Conservation (phyloP, 2,797 vertebrate species). For the Macrochelys suwanniensis region DNA sequence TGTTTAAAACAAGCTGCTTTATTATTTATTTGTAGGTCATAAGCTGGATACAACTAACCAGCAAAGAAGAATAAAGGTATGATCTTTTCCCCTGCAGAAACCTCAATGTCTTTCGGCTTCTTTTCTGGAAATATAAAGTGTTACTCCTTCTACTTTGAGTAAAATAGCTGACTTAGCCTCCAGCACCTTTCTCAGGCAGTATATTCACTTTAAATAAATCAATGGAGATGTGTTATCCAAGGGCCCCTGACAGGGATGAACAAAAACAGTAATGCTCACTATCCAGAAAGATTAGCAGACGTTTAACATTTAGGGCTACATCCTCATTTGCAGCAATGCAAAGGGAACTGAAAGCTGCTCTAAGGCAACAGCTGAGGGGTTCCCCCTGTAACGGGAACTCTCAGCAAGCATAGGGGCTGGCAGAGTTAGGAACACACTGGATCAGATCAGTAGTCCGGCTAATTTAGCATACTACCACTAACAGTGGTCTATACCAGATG, state of each 20-base stretch:
- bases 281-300: not conserved
- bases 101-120: not conserved
- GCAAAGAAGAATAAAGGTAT: slow-evolving; percentile 12
- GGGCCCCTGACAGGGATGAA: not conserved
- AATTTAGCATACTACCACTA: not conserved
- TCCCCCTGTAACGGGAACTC: not conserved
- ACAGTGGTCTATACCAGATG: not conserved
- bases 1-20: slow-evolving; percentile 38
- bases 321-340: not conserved
- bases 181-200: slow-evolving; percentile 31
- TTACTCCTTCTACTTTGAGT: not conserved
- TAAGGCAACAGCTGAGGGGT: not conserved
- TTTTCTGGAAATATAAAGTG: not conserved
- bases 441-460: not conserved
- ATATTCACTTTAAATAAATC: not conserved
- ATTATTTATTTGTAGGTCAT: slow-evolving; percentile 37
- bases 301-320: not conserved
- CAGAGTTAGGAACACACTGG: not conserved
- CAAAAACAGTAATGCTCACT: not conserved
- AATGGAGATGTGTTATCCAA: not conserved
- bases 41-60: not conserved
- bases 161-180: not conserved
- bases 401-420: not conserved
- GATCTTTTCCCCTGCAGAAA: not conserved
- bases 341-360: not conserved